Evolutionary conservation across 2,113 vertebrate genomes (phyloP), one percentile per base, ranked within the genome.

Genomic region (human (Homo sapiens)): DNA sequence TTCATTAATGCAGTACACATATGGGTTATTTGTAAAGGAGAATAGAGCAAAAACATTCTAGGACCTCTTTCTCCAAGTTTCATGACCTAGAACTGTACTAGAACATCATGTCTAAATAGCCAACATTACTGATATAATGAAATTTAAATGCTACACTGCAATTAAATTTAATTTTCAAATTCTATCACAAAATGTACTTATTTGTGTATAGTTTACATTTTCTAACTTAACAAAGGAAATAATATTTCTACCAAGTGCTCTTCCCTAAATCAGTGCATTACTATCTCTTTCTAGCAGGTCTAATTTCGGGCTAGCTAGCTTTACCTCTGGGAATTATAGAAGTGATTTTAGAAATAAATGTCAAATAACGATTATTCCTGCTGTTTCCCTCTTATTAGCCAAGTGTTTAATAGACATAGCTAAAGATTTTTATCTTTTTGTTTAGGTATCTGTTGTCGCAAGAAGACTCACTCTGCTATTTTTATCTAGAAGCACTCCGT

Each of bases 281-380:
- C 8, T 90, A 40, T 50, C 23, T 22, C 27, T 89, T 93, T 75
- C 32, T 40, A 68, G 38, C 0, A 25, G 23, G 55, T 88, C 83
- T 72, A 66, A 45, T 84, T 89, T 91, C 17, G 84, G 61, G 25
- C 4, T 81, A n/a, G 32, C 27, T 38, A 72, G 38, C 17, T 92
- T 72, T 20, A 73, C 32, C 70, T 45, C 70, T 83, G 50, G 57
- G 48, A 90, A 89, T 79, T 92, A 30, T 9, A 86, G 45, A 48
- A 25, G 32, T 79, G 52, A 89, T 84, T 52, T 73, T 55, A 95
- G 45, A 90, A 96, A 61, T 87, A 89, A 80, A 38, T 68, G 40
- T 59, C 73, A 92, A 40, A 64, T 80, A 72, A 66, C 16, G 25
- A 38, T 68, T 81, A 81, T 48, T 48, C 55, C 25, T 70, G 45